Evolutionary conservation across 2,113 vertebrate genomes (phyloP).

Genomic region (Naja naja): DNA sequence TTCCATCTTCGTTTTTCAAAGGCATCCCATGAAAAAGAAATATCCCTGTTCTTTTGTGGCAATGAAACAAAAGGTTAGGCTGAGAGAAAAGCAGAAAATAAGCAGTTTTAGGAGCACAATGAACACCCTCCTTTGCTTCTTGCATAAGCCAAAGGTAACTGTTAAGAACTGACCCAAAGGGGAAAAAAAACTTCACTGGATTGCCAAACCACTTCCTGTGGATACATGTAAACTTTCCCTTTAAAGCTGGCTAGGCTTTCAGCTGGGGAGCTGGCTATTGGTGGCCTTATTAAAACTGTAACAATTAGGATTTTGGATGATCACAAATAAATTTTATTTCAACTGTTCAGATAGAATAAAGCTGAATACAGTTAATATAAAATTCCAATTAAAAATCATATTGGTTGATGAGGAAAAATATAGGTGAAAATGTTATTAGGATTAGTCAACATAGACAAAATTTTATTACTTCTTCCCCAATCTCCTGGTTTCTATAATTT

Average conservation of each 20-base stretch:
- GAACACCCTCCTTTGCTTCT: slow-evolving; percentile 17
- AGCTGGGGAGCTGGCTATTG: not conserved
- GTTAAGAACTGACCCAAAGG: not conserved
- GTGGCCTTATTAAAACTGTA: not conserved
- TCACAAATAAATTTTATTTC: not conserved
- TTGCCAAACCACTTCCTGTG: not conserved
- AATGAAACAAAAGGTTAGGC: slow-evolving; percentile 5
- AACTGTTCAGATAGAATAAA: not conserved
- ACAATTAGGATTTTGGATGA: not conserved
- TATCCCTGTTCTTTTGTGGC: slow-evolving; percentile 34
- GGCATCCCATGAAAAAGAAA: not conserved
- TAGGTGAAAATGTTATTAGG: not conserved
- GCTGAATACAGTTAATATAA: not conserved
- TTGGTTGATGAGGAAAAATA: not conserved
- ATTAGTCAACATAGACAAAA: not conserved
- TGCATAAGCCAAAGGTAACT: not conserved
- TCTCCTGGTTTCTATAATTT: not conserved
- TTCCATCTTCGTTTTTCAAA: not conserved
- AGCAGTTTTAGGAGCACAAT: not conserved
- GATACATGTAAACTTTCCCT: not conserved
- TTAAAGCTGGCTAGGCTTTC: not conserved
- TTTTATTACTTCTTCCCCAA: not conserved
- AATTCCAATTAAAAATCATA: not conserved
- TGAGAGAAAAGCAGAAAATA: slow-evolving; percentile 15
- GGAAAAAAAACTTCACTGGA: not conserved